A percentile compares a stretch with the other conserved stretches of the same genome.
These are phyloP conservation scores for Gulo gulo DNA, from an alignment of 2,113 vertebrate species.

Conservation along the genomic window DNA sequence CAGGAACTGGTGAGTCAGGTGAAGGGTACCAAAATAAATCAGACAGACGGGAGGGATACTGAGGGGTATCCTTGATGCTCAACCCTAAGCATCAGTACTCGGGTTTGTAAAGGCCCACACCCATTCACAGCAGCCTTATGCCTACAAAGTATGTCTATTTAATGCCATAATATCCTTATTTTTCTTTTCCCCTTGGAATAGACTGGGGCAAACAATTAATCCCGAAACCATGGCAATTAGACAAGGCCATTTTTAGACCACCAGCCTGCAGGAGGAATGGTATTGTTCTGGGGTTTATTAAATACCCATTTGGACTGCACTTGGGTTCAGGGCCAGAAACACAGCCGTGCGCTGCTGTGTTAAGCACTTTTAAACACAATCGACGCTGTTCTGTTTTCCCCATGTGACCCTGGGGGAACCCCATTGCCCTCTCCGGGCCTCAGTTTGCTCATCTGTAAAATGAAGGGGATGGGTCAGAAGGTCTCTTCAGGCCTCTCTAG, in stretches of 20 bases:
- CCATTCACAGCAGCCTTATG: neutral
- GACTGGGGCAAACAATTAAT: conserved; percentile 52
- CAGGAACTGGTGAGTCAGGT: neutral
- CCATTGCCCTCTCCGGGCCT: neutral
- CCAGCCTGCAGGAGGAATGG: conserved; percentile 48
- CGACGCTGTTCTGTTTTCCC: neutral
- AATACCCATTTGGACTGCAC: conserved; percentile 55
- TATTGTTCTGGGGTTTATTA: conserved; percentile 66
- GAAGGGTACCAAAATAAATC: neutral
- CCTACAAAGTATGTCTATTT: neutral
- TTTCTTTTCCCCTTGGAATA: conserved; percentile 4
- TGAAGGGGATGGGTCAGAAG: neutral
- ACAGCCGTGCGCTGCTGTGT: conserved; percentile 1
- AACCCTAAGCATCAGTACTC: neutral
- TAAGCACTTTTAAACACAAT: conserved; percentile 41
- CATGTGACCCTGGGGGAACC: neutral
- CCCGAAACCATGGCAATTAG: conserved; percentile 64
- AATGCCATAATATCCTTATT: neutral
- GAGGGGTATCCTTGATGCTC: neutral
- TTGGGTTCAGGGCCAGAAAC: conserved; percentile 62
- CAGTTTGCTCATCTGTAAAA: conserved; percentile 48
- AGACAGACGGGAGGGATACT: neutral
- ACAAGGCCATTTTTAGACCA: conserved; percentile 66
- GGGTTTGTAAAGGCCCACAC: neutral
- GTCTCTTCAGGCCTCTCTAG: neutral